phyloP scores from a whole-genome alignment of 2,888 invertebrate species.

The Tiliacea citrago region DNA sequence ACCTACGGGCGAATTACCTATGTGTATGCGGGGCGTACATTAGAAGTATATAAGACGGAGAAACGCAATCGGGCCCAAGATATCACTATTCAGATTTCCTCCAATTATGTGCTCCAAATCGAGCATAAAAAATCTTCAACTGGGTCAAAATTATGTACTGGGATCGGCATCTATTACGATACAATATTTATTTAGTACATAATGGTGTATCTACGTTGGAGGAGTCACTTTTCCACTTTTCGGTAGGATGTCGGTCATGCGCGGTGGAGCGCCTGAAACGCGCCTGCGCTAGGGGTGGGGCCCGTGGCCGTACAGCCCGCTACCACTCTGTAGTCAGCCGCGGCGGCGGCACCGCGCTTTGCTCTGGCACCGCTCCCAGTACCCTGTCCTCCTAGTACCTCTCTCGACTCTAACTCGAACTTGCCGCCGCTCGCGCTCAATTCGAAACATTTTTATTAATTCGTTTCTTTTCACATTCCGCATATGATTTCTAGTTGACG shows the following conservation, averaged over 20 bases:
- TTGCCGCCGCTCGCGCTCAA: conserved; percentile 84
- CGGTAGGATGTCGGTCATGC: conserved; percentile 90
- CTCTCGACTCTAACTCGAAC: conserved; percentile 73
- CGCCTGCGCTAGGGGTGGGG: conserved; percentile 90
- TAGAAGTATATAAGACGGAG: conserved; percentile 63
- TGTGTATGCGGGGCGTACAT: conserved; percentile 63
- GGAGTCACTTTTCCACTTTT: conserved; percentile 90
- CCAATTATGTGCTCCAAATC: conserved; percentile 68
- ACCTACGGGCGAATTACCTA: conserved; percentile 46
- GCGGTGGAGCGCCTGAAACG: conserved; percentile 75
- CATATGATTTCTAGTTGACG: conserved; percentile 72
- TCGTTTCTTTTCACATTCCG: conserved; percentile 79
- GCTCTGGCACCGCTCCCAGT: conserved; percentile 74
- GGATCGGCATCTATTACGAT: conserved; percentile 82
- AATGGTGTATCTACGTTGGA: conserved; percentile 89
- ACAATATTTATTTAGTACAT: conserved; percentile 90
- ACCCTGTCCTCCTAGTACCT: conserved; percentile 72
- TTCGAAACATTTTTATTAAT: conserved; percentile 74
- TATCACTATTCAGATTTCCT: conserved; percentile 52
- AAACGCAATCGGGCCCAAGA: conserved; percentile 47
- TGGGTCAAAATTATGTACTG: conserved; percentile 83
- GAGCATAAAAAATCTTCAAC: conserved; percentile 76
- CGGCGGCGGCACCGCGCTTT: conserved; percentile 85
- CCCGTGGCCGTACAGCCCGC: conserved; percentile 85
- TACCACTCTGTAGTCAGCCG: conserved; percentile 88